phyloP scores from a whole-genome alignment of 2,888 invertebrate genomes.

The Agriopis leucophaearia region DNA sequence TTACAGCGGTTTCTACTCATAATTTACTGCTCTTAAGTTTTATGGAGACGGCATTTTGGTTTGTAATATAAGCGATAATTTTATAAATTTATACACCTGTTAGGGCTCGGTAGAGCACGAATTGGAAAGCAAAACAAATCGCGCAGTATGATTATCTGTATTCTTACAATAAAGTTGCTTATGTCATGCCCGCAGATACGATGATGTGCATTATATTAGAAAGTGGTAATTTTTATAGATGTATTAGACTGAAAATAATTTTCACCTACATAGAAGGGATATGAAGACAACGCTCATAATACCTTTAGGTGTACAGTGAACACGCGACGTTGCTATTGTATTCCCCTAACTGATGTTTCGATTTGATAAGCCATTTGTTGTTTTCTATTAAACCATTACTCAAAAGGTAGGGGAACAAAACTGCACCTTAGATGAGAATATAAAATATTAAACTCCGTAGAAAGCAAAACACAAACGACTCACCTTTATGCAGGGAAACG shows the following conservation, averaged over 20 bases:
- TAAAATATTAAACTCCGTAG: conserved; percentile 21
- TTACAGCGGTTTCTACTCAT: conserved; percentile 37
- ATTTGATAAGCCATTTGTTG: conserved; percentile 59
- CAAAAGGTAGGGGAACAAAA: conserved; percentile 53
- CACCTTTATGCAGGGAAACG: conserved; percentile 18
- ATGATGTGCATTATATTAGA: background rate
- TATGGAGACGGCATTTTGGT: conserved; percentile 17
- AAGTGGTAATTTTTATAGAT: background rate
- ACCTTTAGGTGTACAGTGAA: conserved; percentile 68
- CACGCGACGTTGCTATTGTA: conserved; percentile 62
- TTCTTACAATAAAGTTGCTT: conserved; percentile 11
- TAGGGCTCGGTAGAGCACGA: conserved; percentile 45
- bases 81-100: conserved; percentile 51
- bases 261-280: background rate
- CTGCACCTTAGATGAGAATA: conserved; percentile 58
- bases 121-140: conserved; percentile 56
- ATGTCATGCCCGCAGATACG: conserved; percentile 23
- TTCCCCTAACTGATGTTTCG: conserved; percentile 64
- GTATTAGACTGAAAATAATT: background rate
- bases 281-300: conserved; percentile 17
- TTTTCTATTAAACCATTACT: conserved; percentile 54
- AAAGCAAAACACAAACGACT: conserved; percentile 30
- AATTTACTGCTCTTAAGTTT: conserved; percentile 22
- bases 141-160: conserved; percentile 44
- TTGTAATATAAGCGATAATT: conserved; percentile 29